Evolutionary conservation across 2,888 invertebrate genomes (phyloP).

Genomic region (Sphaerophoria rueppellii): DNA sequence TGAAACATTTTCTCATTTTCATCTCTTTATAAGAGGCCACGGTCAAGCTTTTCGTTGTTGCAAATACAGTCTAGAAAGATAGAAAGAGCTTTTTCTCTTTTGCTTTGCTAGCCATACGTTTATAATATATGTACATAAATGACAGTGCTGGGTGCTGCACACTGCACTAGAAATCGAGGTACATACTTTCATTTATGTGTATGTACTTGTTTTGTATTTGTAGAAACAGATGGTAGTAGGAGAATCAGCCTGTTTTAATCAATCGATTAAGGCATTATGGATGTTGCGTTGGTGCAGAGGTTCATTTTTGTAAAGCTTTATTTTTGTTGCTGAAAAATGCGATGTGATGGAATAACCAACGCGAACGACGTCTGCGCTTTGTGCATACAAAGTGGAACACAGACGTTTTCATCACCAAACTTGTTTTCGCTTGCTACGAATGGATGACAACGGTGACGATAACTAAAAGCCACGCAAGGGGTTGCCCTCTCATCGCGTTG

Average conservation of each 20-base stretch:
- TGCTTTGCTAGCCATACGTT: background rate
- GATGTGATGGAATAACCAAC: slow-evolving; percentile 50
- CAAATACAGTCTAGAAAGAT: slow-evolving; percentile 27
- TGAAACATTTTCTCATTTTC: background rate
- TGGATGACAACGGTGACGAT: slow-evolving; percentile 13
- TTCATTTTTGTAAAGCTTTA: slow-evolving; percentile 40
- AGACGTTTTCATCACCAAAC: slow-evolving; percentile 70
- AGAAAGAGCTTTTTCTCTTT: slow-evolving; percentile 14
- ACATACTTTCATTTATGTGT: slow-evolving; percentile 28
- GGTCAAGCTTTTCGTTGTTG: background rate
- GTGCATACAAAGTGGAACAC: slow-evolving; percentile 62
- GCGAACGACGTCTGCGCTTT: slow-evolving; percentile 67
- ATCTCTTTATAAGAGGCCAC: background rate
- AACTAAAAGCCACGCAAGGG: slow-evolving; percentile 1
- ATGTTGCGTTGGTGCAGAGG: background rate
- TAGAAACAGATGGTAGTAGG: slow-evolving; percentile 7
- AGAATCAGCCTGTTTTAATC: background rate
- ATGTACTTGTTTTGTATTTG: slow-evolving; percentile 1
- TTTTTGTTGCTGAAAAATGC: slow-evolving; percentile 52
- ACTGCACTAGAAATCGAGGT: slow-evolving; percentile 9
- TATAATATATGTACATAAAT: background rate
- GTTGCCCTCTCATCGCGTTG: slow-evolving; percentile 29
- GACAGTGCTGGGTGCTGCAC: no score
- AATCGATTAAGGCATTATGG: background rate
- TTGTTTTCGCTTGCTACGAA: slow-evolving; percentile 23